Evolutionary conservation across 2,888 invertebrate species (phyloP), one percentile per base, ranked within the genome.

Genomic region (Pheosia gnoma): DNA sequence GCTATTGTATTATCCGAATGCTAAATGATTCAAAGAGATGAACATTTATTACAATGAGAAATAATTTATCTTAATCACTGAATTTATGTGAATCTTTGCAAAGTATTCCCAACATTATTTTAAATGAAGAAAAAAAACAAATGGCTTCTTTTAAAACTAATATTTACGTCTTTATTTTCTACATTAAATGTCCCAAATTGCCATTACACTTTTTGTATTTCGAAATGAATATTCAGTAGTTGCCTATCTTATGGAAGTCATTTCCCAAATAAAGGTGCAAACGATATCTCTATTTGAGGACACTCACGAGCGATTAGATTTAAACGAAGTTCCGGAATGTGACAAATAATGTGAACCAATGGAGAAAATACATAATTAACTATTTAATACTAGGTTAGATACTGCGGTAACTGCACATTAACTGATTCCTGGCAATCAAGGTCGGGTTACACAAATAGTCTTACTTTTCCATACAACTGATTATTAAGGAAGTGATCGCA

Each of bases 401-500:
- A 43, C 43, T 41, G 8, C 4, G 2, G 41, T 41, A 41, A 53
- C 36, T 53, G 53, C 37, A 41, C 56, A 25, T 13, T 41, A 11
- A 41, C 41, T 13, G 56, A 56, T 13, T 56, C 11, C 25, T 38
- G 54, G 37, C 10, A 13, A 41, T 56, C 41, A 56, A 41, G 56
- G 56, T 41, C 41, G 13, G 11, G 4, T 41, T 41, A 41, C 56
- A 41, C 25, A 57, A 56, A 41, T 57, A 11, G n/a, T 55, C 4
- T 25, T n/a, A 38, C 25, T n/a, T 55, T 62, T 63, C 55, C 38
- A 38, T 43, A 36, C 37, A 47, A 59, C 67, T 56, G 59, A 67
- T 61, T 69, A 63, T 68, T 71, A 71, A 77, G 78, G 77, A 76
- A 78, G 71, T 73, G 59, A 47, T 62, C 60, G 59, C 65, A 55